phyloP scores from a whole-genome alignment of 2,888 invertebrate genomes.

The Timema podura region DNA sequence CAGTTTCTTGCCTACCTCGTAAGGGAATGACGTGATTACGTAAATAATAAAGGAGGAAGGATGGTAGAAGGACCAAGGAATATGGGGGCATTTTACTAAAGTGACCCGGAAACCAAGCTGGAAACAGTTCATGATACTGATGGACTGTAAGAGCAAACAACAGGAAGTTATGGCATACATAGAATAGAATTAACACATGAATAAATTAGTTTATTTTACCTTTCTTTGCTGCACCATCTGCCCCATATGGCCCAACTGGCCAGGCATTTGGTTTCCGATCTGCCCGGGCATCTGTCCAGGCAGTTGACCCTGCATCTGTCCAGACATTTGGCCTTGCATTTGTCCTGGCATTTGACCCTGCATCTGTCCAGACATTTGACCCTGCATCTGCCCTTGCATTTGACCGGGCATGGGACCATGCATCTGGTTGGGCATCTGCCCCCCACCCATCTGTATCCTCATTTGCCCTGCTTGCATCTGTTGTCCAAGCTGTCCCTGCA shows the following conservation, averaged over 20 bases:
- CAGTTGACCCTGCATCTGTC: constrained; percentile 40
- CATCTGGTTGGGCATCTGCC: constrained; percentile 32
- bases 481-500: constrained; percentile 43
- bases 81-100: too few relatives aligned
- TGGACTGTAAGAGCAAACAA: too few relatives aligned
- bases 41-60: too few relatives aligned
- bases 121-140: too few relatives aligned
- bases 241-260: constrained; percentile 39
- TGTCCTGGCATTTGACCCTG: constrained; percentile 42
- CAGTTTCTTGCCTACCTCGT: too few relatives aligned
- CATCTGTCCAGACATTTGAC: constrained; percentile 40
- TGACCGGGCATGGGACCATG: constrained; percentile 47
- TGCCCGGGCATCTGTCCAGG: constrained; percentile 46
- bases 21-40: too few relatives aligned
- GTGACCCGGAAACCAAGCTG: too few relatives aligned
- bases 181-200: too few relatives aligned
- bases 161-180: too few relatives aligned
- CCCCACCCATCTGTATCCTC: constrained; percentile 37
- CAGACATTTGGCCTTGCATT: constrained; percentile 44
- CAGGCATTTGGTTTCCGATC: constrained; percentile 42
- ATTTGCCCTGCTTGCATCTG: constrained; percentile 41
- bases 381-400: constrained; percentile 41
- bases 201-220: too few relatives aligned
- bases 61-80: too few relatives aligned
- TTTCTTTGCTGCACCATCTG: constrained; percentile 27